These are phyloP conservation scores for Drosophila pseudoobscura DNA, from an alignment of 1,140 invertebrate species.

Conservation along the genomic window DNA sequence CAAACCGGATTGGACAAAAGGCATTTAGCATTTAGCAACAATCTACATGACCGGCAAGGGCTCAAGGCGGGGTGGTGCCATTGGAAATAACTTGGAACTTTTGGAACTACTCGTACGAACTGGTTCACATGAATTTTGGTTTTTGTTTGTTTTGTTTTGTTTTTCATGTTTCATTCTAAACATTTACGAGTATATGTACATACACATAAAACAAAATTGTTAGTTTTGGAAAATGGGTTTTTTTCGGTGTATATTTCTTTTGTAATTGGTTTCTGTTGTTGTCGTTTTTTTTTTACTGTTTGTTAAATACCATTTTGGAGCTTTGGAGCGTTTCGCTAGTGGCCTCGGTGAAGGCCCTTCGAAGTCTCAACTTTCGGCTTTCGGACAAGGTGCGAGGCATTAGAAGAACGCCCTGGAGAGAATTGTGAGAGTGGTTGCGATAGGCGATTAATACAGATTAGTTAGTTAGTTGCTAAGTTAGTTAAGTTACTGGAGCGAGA, in stretches of 20 bases:
- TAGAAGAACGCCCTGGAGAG: constrained; percentile 90
- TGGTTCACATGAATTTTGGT: constrained; percentile 4
- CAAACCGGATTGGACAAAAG: constrained; percentile 23
- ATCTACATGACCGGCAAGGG: constrained; percentile 31
- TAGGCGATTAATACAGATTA: constrained; percentile 66
- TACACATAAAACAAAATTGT: constrained; percentile 44
- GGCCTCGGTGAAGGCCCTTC: constrained; percentile 93
- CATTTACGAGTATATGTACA: constrained; percentile 25
- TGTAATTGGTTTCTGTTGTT: constrained; percentile 28
- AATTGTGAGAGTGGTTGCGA: constrained; percentile 65
- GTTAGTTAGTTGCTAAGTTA: constrained; percentile 44
- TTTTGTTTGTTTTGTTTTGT: constrained; percentile 28
- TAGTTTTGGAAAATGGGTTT: constrained; percentile 28
- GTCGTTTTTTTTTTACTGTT: constrained; percentile 24
- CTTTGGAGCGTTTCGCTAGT: constrained; percentile 93
- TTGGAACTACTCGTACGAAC: not conserved
- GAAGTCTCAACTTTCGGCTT: constrained; percentile 90
- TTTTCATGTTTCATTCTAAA: constrained; percentile 35
- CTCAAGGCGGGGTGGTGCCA: constrained; percentile 36
- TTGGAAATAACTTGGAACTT: constrained; percentile 26
- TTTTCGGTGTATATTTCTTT: constrained; percentile 4
- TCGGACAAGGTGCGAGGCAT: constrained; percentile 94
- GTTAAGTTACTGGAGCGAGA: not conserved
- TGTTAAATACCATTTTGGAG: constrained; percentile 91
- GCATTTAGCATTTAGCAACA: constrained; percentile 11